Conservation (phyloP, 53 echinoderm and acorn worm genomes). For the Echinarachnius parma region DNA sequence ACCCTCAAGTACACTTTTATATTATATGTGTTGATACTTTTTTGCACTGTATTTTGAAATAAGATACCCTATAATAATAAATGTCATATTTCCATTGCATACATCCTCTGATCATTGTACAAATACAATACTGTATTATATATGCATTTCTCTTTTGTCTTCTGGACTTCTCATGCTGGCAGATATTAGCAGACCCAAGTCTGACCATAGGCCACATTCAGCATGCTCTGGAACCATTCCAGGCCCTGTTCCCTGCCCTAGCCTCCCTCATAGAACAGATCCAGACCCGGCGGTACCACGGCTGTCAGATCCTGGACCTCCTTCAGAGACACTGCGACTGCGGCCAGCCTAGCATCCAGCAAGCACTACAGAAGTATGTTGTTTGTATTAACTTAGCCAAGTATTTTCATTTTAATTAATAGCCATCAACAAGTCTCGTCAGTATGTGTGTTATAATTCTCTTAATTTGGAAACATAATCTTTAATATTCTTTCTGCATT, state of each 20-base stretch:
- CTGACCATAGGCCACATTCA: slow-evolving; percentile 82
- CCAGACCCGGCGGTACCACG: slow-evolving; percentile 66
- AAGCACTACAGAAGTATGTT: slow-evolving; percentile 78
- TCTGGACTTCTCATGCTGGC: too few species aligned
- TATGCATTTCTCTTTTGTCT: neutral
- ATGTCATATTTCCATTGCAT: too few species aligned
- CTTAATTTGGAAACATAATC: too few species aligned
- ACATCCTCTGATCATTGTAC: neutral
- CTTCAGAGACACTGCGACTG: slow-evolving; percentile 81
- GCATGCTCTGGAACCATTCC: slow-evolving; percentile 76
- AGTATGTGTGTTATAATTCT: too few species aligned
- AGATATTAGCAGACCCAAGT: slow-evolving; percentile 78
- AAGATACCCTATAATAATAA: too few species aligned
- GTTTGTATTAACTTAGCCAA: neutral
- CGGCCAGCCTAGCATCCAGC: slow-evolving; percentile 78
- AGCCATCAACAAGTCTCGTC: too few species aligned
- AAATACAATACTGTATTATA: neutral
- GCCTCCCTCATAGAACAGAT: slow-evolving; percentile 69
- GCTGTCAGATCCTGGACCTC: slow-evolving; percentile 82
- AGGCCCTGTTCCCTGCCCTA: slow-evolving; percentile 76
- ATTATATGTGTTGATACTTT: too few species aligned
- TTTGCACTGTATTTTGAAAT: too few species aligned
- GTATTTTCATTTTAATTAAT: too few species aligned
- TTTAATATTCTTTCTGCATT: too few species aligned
- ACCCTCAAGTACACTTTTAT: too few species aligned